Evolutionary conservation across 2,888 invertebrate species (phyloP).

Genomic region (Erebia palarica): DNA sequence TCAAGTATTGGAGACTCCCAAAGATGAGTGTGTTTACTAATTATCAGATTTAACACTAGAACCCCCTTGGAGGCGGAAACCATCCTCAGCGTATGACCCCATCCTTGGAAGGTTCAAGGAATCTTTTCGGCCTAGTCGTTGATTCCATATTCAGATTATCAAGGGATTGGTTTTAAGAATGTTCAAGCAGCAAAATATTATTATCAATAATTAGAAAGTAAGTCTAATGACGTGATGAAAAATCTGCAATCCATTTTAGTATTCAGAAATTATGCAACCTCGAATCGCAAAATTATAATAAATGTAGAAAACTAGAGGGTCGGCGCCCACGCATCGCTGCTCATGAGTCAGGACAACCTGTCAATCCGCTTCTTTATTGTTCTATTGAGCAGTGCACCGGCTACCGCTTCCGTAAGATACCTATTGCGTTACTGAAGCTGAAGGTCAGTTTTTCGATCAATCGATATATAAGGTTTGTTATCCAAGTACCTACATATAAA

Average conservation of each 20-base stretch:
- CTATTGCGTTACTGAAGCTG: slow-evolving; percentile 29
- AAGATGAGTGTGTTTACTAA: too few species aligned
- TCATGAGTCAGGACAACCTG: slow-evolving; percentile 50
- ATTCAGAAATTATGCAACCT: not conserved
- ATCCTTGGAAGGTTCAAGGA: too few species aligned
- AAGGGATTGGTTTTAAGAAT: too few species aligned
- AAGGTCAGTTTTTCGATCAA: slow-evolving; percentile 36
- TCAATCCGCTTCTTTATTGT: slow-evolving; percentile 52
- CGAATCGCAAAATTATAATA: not conserved
- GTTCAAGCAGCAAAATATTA: too few species aligned
- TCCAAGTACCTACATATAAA: not conserved
- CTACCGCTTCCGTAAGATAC: slow-evolving; percentile 51
- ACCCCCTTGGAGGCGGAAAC: too few species aligned
- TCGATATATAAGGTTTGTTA: not conserved
- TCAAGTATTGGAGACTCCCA: too few species aligned
- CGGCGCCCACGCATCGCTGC: slow-evolving; percentile 58
- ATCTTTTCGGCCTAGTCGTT: too few species aligned
- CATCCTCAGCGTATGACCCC: too few species aligned
- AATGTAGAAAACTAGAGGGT: slow-evolving; percentile 35
- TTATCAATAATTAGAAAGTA: too few species aligned
- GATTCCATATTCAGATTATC: too few species aligned
- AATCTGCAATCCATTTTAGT: not conserved
- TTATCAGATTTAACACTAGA: too few species aligned
- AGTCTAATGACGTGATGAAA: too few species aligned
- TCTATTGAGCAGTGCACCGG: slow-evolving; percentile 39